Conservation (phyloP, 2,888 invertebrate genomes). For the Xanthorhoe spadicearia region DNA sequence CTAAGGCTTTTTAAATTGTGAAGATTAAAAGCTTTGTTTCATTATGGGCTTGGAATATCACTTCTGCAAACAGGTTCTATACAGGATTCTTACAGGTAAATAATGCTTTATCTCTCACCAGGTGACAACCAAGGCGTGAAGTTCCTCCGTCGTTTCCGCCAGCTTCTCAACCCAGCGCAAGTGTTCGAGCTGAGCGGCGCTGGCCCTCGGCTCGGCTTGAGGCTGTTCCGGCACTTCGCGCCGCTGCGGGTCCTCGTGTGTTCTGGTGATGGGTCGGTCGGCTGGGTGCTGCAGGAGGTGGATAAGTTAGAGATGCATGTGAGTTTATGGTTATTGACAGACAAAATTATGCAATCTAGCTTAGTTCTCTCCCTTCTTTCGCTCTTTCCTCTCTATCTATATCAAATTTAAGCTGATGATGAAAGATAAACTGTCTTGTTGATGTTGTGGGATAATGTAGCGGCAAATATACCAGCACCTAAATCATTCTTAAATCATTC, state of each 20-base stretch:
- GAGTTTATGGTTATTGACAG: slow-evolving; percentile 6
- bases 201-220: slow-evolving; percentile 92
- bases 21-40: no score
- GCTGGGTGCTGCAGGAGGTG: slow-evolving; percentile 98
- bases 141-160: slow-evolving; percentile 97
- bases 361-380: no score
- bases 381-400: no score
- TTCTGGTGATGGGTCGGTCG: slow-evolving; percentile 98
- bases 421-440: no score
- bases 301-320: slow-evolving; percentile 98
- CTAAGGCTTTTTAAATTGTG: not conserved
- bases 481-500: no score
- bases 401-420: no score
- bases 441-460: no score
- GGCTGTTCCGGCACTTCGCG: slow-evolving; percentile 97
- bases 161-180: slow-evolving; percentile 98
- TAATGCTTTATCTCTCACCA: slow-evolving; percentile 45
- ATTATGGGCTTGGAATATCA: no score
- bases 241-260: slow-evolving; percentile 98
- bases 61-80: no score
- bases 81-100: no score
- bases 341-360: not conserved
- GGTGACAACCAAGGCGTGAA: slow-evolving; percentile 99
- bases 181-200: slow-evolving; percentile 97
- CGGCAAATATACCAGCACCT: no score